A percentile compares a stretch with the other conserved stretches of the same genome.
Conservation (phyloP, 2,888 invertebrate genomes). For the Molorchus minor region DNA sequence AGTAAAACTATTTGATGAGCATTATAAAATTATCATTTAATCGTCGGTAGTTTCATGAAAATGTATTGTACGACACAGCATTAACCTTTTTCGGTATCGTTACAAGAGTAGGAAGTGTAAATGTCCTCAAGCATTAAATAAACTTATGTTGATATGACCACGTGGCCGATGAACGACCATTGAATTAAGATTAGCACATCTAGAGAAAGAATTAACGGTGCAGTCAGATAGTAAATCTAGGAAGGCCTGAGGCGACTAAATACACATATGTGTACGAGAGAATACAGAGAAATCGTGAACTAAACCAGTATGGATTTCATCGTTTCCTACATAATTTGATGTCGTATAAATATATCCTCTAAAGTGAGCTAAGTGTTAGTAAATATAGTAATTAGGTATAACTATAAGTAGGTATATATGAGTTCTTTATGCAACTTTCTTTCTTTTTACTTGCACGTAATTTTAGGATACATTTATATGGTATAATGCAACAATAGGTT, state of each 20-base stretch:
- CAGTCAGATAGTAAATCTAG: constrained; percentile 37
- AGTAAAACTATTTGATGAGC: constrained; percentile 25
- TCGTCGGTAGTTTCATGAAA: constrained; percentile 32
- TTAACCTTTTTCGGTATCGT: constrained; percentile 37
- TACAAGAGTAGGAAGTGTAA: constrained; percentile 44
- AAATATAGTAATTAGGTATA: too few relatives aligned
- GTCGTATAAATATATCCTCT: background rate
- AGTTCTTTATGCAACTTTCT: too few relatives aligned
- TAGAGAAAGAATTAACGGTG: constrained; percentile 39
- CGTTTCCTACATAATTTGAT: constrained; percentile 3
- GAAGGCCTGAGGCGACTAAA: constrained; percentile 34
- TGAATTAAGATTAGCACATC: constrained; percentile 42
- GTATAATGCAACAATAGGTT: too few relatives aligned
- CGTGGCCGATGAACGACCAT: constrained; percentile 35
- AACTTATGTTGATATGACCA: constrained; percentile 37
- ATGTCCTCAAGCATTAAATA: constrained; percentile 34
- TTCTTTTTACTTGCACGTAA: too few relatives aligned
- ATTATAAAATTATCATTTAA: constrained; percentile 40
- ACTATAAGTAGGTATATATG: too few relatives aligned
- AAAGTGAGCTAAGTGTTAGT: too few relatives aligned
- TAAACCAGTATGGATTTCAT: background rate
- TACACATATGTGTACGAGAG: constrained; percentile 10
- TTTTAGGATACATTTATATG: too few relatives aligned
- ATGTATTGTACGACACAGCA: constrained; percentile 36
- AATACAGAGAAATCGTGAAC: constrained; percentile 6